Percentiles rank a stretch among this genome's conserved stretches.
These are phyloP conservation scores for Aphaenogaster ashmeadi DNA, from an alignment of 1,140 invertebrate genomes.

Conservation along the genomic window DNA sequence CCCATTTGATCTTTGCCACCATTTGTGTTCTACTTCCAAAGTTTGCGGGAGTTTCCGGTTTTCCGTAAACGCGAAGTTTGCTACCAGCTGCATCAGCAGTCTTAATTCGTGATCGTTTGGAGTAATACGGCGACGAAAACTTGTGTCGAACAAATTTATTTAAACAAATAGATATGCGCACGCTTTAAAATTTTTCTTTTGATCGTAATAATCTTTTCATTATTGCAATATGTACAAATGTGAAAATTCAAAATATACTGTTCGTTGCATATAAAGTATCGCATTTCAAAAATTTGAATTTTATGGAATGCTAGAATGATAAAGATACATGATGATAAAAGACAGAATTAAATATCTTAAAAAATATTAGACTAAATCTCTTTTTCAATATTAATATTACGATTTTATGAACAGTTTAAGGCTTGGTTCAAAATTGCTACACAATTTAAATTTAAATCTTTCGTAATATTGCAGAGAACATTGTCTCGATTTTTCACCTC, in stretches of 20 bases:
- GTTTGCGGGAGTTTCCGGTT: constrained; percentile 16
- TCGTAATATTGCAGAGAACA: not conserved
- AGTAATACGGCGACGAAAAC: not conserved
- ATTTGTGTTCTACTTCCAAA: constrained; percentile 26
- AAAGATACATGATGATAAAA: not conserved
- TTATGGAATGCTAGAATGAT: not conserved
- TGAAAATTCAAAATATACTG: not conserved
- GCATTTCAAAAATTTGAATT: not conserved
- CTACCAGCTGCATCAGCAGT: constrained; percentile 12
- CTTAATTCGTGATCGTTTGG: constrained; percentile 15
- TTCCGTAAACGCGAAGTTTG: constrained; percentile 28
- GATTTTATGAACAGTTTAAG: not conserved
- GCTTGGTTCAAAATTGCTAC: not conserved
- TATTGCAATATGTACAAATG: not conserved
- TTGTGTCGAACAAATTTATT: not conserved
- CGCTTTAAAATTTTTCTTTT: not conserved
- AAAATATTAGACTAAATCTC: not conserved
- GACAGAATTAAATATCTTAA: not conserved
- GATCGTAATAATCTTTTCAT: too few relatives aligned
- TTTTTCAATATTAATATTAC: not conserved
- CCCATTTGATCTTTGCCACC: constrained; percentile 11
- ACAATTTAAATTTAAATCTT: not conserved
- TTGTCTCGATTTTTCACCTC: not conserved
- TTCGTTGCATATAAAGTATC: not conserved
- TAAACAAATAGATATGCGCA: constrained; percentile 1